Conservation (phyloP, 2,113 vertebrate species). For the Porphyrio hochstetteri region DNA sequence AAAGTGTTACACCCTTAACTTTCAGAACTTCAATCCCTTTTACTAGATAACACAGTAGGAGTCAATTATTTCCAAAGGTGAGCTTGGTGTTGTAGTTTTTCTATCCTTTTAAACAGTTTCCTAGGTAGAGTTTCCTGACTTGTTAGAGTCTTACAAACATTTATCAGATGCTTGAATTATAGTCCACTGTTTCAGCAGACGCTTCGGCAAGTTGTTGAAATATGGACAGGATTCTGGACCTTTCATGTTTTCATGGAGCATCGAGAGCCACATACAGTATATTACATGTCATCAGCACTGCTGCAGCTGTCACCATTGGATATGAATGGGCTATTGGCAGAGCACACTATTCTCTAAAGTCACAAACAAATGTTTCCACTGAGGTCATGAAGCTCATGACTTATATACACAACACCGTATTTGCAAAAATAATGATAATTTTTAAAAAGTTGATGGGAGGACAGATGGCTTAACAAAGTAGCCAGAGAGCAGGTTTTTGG, state of each 20-base stretch:
- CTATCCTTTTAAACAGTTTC: neutral
- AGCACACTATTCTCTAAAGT: neutral
- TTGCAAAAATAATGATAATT: neutral
- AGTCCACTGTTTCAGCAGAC: neutral
- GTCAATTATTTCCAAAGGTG: neutral
- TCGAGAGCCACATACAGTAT: neutral
- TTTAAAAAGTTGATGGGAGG: neutral
- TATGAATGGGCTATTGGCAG: neutral
- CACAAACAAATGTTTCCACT: neutral
- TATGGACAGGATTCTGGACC: neutral
- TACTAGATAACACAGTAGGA: neutral
- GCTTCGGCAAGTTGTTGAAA: neutral
- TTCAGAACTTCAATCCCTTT: neutral
- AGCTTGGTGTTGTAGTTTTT: neutral
- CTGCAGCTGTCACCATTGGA: neutral
- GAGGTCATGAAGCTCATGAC: neutral
- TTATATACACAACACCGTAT: neutral
- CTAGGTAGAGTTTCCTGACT: neutral
- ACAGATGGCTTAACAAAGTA: neutral
- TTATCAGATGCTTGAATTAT: neutral
- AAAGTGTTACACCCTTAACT: neutral
- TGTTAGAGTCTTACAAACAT: neutral
- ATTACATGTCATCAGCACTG: neutral
- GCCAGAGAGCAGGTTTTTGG: neutral
- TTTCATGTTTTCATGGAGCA: neutral